Evolutionary conservation across 2,797 vertebrate species (phyloP).

Genomic region (Petrocephalus sullivani): DNA sequence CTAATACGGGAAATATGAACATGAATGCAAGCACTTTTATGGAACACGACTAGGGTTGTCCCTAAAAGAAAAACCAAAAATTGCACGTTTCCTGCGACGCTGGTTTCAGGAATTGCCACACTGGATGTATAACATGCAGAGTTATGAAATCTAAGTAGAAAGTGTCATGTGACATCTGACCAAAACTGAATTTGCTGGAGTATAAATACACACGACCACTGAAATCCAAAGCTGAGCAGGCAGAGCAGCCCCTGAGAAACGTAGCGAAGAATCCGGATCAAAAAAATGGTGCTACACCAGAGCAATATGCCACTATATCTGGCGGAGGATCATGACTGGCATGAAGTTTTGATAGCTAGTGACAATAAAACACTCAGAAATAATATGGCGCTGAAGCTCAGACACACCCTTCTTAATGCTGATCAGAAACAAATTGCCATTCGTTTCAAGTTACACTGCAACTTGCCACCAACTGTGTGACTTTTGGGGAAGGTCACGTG

Average conservation of each 20-base stretch:
- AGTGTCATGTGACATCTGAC: conserved; percentile 30
- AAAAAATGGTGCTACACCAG: neutral
- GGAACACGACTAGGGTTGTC: neutral
- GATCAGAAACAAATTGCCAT: neutral
- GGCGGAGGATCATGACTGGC: neutral
- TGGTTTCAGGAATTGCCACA: neutral
- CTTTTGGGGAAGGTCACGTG: neutral
- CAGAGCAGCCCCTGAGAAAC: neutral
- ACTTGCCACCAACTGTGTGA: neutral
- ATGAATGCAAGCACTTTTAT: neutral
- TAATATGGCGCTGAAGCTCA: neutral
- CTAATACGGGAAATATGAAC: neutral
- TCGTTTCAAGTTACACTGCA: neutral
- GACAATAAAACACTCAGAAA: neutral
- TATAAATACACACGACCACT: conserved; percentile 37
- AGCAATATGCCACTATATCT: neutral
- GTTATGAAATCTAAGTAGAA: conserved; percentile 31
- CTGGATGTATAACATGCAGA: conserved; percentile 26
- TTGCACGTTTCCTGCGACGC: neutral
- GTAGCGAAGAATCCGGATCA: neutral
- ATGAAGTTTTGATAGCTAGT: neutral
- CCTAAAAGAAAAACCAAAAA: neutral
- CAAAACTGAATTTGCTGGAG: conserved; percentile 34
- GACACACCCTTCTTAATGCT: neutral
- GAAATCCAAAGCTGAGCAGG: conserved; percentile 31